These are phyloP conservation scores for Schizopygopsis malacanthus DNA, from an alignment of 2,797 vertebrate species.

Conservation along the genomic window DNA sequence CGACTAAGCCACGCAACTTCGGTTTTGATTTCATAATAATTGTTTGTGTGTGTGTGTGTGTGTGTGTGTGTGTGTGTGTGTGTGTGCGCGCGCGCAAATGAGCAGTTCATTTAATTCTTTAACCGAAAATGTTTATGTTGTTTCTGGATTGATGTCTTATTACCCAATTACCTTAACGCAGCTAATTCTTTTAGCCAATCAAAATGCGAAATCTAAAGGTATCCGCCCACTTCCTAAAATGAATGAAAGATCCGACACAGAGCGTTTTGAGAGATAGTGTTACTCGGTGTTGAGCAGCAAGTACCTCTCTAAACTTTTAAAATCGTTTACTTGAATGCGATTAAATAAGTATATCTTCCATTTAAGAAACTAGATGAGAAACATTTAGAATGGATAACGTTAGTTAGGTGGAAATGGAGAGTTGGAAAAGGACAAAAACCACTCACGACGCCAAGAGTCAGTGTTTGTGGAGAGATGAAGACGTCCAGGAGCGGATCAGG, in stretches of 20 bases:
- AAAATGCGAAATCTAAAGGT: conserved; percentile 52
- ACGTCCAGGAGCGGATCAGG: conserved; percentile 66
- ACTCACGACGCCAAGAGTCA: not conserved
- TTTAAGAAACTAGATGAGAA: not conserved
- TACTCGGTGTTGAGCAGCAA: not conserved
- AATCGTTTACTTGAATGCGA: not conserved
- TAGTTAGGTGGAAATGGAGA: not conserved
- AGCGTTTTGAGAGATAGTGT: not conserved
- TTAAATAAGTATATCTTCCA: not conserved
- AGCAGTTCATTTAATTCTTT: not conserved
- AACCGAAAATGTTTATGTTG: not conserved
- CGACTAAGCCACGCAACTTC: not conserved
- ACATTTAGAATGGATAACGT: not conserved
- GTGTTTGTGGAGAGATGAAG: conserved; percentile 28
- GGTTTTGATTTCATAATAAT: not conserved
- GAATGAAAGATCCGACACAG: not conserved
- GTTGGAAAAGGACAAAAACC: not conserved
- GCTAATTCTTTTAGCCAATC: conserved; percentile 61
- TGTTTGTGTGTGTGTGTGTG: not conserved
- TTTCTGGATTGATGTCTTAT: conserved; percentile 65
- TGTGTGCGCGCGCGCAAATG: too few species aligned
- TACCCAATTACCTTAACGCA: conserved; percentile 64
- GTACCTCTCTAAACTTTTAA: not conserved
- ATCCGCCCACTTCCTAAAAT: conserved; percentile 56
- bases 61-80: not conserved